Evolutionary conservation across 2,113 vertebrate species (phyloP).

Genomic region (Pontoporia blainvillei): DNA sequence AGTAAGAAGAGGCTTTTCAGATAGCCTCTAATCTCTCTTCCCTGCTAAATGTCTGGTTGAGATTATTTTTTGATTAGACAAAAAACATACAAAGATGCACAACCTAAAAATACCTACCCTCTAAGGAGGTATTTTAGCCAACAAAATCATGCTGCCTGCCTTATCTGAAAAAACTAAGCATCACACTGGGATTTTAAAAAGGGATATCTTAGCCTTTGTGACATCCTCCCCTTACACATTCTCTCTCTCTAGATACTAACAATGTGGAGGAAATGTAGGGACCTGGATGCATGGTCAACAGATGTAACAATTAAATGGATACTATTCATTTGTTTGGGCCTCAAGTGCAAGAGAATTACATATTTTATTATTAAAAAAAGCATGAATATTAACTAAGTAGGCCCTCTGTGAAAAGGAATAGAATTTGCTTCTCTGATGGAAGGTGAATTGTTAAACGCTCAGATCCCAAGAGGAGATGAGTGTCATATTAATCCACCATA

Average conservation of each 20-base stretch:
- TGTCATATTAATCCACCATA: conserved; percentile 15
- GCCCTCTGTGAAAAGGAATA: neutral
- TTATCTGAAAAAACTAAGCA: conserved; percentile 81
- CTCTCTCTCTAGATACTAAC: conserved; percentile 59
- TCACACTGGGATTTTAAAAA: conserved; percentile 75
- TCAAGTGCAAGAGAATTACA: conserved; percentile 31
- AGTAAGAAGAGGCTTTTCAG: conserved; percentile 81
- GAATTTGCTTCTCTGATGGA: conserved; percentile 40
- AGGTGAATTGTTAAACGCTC: conserved; percentile 48
- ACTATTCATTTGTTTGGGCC: conserved; percentile 53
- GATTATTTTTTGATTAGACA: conserved; percentile 81
- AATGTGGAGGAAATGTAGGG: conserved; percentile 44
- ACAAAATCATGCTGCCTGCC: conserved; percentile 78
- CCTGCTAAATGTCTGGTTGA: conserved; percentile 79
- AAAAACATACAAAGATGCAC: conserved; percentile 72
- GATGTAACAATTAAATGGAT: conserved; percentile 47
- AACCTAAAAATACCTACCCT: conserved; percentile 78
- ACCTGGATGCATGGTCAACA: neutral
- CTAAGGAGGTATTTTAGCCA: conserved; percentile 78
- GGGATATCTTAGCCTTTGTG: conserved; percentile 73
- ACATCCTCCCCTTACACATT: conserved; percentile 63
- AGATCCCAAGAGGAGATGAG: conserved; percentile 33
- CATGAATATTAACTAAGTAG: conserved; percentile 49
- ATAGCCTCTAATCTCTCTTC: conserved; percentile 76
- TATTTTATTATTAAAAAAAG: conserved; percentile 61